phyloP scores from a whole-genome alignment of 2,797 vertebrate species.

The Danionella dracula region DNA sequence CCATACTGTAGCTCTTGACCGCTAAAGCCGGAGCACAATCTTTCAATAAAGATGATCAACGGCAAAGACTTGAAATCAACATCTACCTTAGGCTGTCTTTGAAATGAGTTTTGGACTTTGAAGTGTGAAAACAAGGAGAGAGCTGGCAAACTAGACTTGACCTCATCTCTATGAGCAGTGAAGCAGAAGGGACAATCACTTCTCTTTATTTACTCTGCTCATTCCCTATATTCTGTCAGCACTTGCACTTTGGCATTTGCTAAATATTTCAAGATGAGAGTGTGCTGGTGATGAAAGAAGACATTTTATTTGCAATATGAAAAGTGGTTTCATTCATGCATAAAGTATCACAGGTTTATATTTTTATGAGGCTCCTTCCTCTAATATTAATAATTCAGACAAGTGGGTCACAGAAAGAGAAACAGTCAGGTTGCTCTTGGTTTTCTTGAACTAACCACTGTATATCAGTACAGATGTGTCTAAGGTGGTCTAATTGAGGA shows the following conservation, averaged over 20 bases:
- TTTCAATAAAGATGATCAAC: not conserved
- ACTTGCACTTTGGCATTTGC: conserved; percentile 41
- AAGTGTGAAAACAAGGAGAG: conserved; percentile 32
- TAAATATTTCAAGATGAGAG: conserved; percentile 72
- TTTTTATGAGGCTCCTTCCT: conserved; percentile 66
- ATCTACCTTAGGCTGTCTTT: conserved; percentile 30
- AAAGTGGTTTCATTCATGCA: conserved; percentile 35
- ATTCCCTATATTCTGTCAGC: conserved; percentile 49
- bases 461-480: conserved; percentile 50
- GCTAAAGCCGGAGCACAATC: not conserved
- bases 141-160: conserved; percentile 24
- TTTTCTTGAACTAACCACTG: conserved; percentile 53
- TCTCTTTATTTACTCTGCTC: conserved; percentile 65
- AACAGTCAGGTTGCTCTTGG: conserved; percentile 48
- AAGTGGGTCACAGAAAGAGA: not conserved
- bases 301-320: conserved; percentile 34
- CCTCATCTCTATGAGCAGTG: conserved; percentile 60
- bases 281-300: conserved; percentile 39
- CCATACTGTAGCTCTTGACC: not conserved
- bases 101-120: conserved; percentile 30
- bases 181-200: conserved; percentile 69
- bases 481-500: conserved; percentile 35
- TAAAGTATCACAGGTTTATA: conserved; percentile 58
- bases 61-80: conserved; percentile 23
- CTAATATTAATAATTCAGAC: conserved; percentile 66